Evolutionary conservation across 2,113 vertebrate genomes (phyloP).

Genomic region (Phalacrocorax carbo): DNA sequence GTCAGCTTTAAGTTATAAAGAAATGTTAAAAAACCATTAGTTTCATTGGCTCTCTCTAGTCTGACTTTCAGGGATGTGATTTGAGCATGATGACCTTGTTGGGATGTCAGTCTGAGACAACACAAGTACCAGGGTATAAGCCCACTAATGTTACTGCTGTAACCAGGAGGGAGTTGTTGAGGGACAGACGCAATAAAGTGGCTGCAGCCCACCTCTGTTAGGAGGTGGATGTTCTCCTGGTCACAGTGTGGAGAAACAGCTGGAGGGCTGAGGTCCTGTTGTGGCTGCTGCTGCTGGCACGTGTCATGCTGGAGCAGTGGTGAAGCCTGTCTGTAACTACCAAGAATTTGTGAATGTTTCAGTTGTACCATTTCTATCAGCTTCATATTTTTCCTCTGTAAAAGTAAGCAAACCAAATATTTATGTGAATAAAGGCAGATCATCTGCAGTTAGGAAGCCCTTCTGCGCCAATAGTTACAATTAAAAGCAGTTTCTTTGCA

Average conservation of each 20-base stretch:
- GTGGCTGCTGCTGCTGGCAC: background rate
- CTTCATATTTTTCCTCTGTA: background rate
- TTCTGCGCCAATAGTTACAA: background rate
- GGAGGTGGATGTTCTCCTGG: background rate
- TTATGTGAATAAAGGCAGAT: background rate
- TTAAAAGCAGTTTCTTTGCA: background rate
- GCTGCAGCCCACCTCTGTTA: background rate
- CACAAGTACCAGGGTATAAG: background rate
- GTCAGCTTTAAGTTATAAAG: background rate
- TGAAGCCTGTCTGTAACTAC: constrained; percentile 1
- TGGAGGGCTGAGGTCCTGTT: background rate
- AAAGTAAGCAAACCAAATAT: background rate
- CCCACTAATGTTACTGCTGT: background rate
- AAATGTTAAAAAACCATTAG: background rate
- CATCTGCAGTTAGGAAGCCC: background rate
- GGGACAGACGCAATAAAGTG: background rate
- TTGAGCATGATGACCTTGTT: background rate
- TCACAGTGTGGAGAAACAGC: background rate
- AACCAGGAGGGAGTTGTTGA: background rate
- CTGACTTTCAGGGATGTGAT: rapidly evolving
- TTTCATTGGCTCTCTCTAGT: background rate
- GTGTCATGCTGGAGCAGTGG: background rate
- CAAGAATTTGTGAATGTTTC: background rate
- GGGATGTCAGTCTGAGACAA: background rate
- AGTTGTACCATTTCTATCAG: background rate